Conservation (phyloP, 2,888 invertebrate genomes). For the Gastrophysa polygoni region DNA sequence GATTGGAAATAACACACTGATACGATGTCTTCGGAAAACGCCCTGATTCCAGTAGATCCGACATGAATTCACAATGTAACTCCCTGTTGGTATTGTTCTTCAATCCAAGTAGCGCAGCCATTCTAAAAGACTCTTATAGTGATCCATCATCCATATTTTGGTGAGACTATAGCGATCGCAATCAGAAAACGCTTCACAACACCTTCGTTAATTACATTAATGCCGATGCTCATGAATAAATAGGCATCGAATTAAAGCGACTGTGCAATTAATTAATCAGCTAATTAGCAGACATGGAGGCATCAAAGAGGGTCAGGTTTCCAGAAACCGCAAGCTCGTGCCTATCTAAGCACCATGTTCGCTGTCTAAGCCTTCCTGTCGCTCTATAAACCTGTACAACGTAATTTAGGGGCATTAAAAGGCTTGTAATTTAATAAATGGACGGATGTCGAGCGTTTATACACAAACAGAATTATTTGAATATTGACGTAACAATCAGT, state of each 20-base stretch:
- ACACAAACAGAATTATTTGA: conserved; percentile 19
- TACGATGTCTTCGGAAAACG: too few relatives aligned
- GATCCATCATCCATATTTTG: too few relatives aligned
- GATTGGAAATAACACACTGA: too few relatives aligned
- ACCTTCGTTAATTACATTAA: conserved; percentile 57
- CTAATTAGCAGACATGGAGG: conserved; percentile 56
- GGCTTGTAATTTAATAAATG: conserved; percentile 35
- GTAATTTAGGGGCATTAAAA: conserved; percentile 33
- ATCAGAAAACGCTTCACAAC: conserved; percentile 44
- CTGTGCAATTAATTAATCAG: conserved; percentile 60
- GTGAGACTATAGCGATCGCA: too few relatives aligned
- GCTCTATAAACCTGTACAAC: conserved; percentile 31
- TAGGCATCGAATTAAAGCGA: conserved; percentile 56
- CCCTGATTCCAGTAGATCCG: too few relatives aligned
- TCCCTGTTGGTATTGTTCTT: too few relatives aligned
- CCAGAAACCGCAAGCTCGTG: conserved; percentile 31
- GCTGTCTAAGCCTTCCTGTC: conserved; percentile 24
- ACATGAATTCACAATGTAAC: too few relatives aligned
- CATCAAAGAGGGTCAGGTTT: conserved; percentile 52
- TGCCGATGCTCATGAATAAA: conserved; percentile 58
- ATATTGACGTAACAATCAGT: background rate
- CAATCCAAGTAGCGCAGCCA: too few relatives aligned
- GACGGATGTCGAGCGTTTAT: conserved; percentile 29
- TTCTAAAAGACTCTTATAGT: too few relatives aligned
- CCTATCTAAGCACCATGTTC: conserved; percentile 26